These are phyloP conservation scores for Hydropsyche betteni DNA, from an alignment of 2,888 invertebrate genomes.

Conservation along the genomic window DNA sequence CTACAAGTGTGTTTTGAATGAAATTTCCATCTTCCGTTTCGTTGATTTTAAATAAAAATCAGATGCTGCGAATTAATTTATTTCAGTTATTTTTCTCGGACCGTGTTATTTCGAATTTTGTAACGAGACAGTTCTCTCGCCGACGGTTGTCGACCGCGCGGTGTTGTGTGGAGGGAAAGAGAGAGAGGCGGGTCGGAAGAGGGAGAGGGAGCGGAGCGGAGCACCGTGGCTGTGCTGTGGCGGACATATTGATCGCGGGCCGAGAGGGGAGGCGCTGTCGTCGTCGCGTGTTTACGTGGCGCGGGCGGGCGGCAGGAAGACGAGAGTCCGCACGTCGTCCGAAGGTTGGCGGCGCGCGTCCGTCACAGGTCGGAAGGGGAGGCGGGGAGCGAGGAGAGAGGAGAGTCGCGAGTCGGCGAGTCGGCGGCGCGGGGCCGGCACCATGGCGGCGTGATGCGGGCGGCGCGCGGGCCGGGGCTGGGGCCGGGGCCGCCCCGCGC, in stretches of 20 bases:
- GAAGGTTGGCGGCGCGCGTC: constrained; percentile 51
- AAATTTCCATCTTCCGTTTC: too few species aligned
- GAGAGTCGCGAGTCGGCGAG: not conserved
- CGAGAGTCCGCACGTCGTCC: constrained; percentile 46
- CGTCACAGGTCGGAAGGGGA: not conserved
- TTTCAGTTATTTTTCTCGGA: too few species aligned
- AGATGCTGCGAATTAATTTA: too few species aligned
- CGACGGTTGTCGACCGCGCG: not conserved
- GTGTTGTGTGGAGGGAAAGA: not conserved
- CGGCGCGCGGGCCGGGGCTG: constrained; percentile 25
- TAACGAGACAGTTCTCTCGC: too few species aligned
- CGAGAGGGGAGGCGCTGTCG: constrained; percentile 24
- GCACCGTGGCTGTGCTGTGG: not conserved
- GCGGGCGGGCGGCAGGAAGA: constrained; percentile 48
- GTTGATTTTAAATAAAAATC: too few species aligned
- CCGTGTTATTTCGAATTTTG: too few species aligned
- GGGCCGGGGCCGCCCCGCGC: constrained; percentile 52
- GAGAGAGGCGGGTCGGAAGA: not conserved
- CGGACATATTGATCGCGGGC: not conserved
- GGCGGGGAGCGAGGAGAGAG: constrained; percentile 18
- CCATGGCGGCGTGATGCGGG: constrained; percentile 7
- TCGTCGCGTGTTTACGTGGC: constrained; percentile 47
- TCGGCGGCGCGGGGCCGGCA: not conserved
- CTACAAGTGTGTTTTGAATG: too few species aligned
- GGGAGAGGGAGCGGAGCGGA: not conserved